Evolutionary conservation across 2,113 vertebrate genomes (phyloP).

Genomic region (Narcine bancroftii): DNA sequence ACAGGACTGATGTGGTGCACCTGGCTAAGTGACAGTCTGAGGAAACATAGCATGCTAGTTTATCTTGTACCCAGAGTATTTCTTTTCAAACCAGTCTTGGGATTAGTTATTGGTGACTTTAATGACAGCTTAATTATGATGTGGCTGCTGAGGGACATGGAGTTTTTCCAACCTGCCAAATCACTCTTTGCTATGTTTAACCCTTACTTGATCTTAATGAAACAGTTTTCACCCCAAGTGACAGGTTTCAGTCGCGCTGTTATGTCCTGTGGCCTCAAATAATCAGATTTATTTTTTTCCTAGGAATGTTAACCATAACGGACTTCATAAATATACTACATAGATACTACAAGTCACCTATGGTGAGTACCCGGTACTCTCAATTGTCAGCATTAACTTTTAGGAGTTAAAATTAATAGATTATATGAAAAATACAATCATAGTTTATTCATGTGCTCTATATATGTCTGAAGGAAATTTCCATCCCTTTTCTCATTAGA

Average conservation of each 20-base stretch:
- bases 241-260: not conserved
- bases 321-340: slow-evolving; percentile 99
- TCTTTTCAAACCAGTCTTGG: not conserved
- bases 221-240: too few relatives aligned
- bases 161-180: not conserved
- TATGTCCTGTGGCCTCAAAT: not conserved
- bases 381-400: not conserved
- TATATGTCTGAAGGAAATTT: not conserved
- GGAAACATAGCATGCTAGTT: not conserved
- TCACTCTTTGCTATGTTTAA: not conserved
- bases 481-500: too few relatives aligned
- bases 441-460: not conserved
- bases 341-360: slow-evolving; percentile 96
- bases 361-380: slow-evolving; percentile 69
- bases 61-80: not conserved
- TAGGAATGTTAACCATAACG: slow-evolving; percentile 99
- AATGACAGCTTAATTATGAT: not conserved
- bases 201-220: not conserved
- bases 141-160: not conserved
- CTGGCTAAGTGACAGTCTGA: not conserved
- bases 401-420: not conserved
- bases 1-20: not conserved
- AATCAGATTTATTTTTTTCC: slow-evolving; percentile 45
- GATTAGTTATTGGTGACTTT: not conserved
- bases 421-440: not conserved